A percentile compares a stretch with the other conserved stretches of the same genome.
Conservation (phyloP, 2,797 vertebrate genomes). For the Oceanodroma leucorhoa region DNA sequence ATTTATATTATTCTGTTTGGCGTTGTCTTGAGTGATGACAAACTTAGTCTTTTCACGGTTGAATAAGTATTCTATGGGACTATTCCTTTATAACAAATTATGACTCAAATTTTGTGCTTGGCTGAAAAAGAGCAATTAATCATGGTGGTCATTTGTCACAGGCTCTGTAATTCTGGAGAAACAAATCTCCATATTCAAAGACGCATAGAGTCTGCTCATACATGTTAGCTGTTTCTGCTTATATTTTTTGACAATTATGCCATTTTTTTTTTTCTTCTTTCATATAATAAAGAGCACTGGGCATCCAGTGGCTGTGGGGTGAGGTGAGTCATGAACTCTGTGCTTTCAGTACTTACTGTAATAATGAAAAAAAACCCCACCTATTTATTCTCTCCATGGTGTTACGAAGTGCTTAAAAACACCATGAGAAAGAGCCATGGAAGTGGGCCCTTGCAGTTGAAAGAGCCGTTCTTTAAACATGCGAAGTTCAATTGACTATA, state of each 20-base stretch:
- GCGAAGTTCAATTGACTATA: not conserved
- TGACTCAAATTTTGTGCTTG: not conserved
- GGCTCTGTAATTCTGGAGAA: not conserved
- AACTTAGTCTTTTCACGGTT: not conserved
- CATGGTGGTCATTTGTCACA: not conserved
- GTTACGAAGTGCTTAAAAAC: not conserved
- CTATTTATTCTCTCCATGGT: not conserved
- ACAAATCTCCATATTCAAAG: not conserved
- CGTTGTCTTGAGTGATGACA: not conserved
- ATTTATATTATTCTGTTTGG: not conserved
- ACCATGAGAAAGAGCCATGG: not conserved
- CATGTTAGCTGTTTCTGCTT: not conserved
- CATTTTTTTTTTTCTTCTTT: not conserved
- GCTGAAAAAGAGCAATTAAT: constrained; percentile 32
- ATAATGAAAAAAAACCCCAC: not conserved
- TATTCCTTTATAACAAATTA: not conserved
- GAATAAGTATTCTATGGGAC: not conserved
- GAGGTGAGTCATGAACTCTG: not conserved
- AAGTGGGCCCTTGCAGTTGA: not conserved
- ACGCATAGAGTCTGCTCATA: not conserved
- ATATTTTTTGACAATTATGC: not conserved
- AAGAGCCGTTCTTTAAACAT: not conserved
- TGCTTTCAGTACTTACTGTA: not conserved
- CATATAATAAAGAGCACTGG: not conserved
- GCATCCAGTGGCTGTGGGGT: not conserved